A percentile compares a stretch with the other conserved stretches of the same genome.
These are phyloP conservation scores for Holotrichia oblita DNA, from an alignment of 1,140 invertebrate species.

Conservation along the genomic window DNA sequence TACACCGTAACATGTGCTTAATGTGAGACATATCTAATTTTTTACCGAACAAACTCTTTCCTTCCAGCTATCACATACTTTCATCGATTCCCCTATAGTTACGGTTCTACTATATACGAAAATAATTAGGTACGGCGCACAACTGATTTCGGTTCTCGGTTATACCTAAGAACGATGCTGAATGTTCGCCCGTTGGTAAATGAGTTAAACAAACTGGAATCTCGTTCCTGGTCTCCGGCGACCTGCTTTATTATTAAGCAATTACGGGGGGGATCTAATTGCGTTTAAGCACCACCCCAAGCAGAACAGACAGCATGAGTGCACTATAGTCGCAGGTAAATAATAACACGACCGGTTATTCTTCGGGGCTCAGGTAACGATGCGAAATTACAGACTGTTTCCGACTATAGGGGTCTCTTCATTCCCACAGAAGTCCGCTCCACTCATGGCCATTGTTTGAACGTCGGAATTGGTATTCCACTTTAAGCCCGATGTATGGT, in stretches of 20 bases:
- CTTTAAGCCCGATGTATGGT: neutral
- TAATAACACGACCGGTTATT: constrained; percentile 34
- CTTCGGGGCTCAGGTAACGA: constrained; percentile 38
- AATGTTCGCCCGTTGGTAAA: neutral
- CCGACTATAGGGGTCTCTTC: constrained; percentile 16
- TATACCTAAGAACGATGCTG: neutral
- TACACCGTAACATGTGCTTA: neutral
- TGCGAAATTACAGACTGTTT: constrained; percentile 38
- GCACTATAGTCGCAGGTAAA: constrained; percentile 38
- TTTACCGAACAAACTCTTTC: neutral
- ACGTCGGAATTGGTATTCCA: neutral
- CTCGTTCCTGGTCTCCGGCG: constrained; percentile 27
- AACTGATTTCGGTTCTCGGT: neutral
- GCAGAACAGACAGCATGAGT: constrained; percentile 25
- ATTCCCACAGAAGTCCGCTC: constrained; percentile 31
- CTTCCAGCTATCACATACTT: constrained; percentile 5
- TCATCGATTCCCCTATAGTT: neutral
- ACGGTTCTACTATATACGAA: neutral
- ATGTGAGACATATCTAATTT: neutral
- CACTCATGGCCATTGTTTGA: constrained; percentile 1
- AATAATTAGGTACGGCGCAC: constrained; percentile 16
- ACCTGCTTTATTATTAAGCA: constrained; percentile 39
- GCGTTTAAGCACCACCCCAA: constrained; percentile 34
- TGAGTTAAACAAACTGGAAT: constrained; percentile 39
- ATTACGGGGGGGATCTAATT: constrained; percentile 38